Base-by-base conservation (phyloP, 2,888 invertebrate genomes). In the Willowsia nigromaculata region DNA sequence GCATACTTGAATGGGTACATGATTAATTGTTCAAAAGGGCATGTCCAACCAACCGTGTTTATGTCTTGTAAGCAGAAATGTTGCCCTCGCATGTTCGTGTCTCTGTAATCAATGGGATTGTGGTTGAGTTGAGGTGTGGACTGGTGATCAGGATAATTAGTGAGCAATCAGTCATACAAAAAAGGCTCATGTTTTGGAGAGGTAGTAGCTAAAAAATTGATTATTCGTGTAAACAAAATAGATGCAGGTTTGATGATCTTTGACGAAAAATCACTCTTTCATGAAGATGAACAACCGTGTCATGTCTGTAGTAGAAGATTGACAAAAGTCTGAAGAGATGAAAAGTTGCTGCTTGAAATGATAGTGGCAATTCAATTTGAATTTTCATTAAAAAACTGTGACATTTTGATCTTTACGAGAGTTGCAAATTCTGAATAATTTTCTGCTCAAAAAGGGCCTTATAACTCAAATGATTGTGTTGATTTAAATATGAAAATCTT, bases 101-200 rank as follows among this genome's bases (percentile, higher is more conserved):
- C 25, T 74, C 71, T 40, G 47, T 25, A 59, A 59, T 59, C 40
- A 68, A n/a, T n/a, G n/a, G n/a, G n/a, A n/a, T n/a, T n/a, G 68
- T 68, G 33, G 40, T 18, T 7, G 6, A 68, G 30, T 27, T 18
- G 18, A 37, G 68, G 68, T 11, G 68, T 27, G 78, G 33, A 33
- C 56, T 56, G 56, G 30, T 30, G 78, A 80, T 80, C 18, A 80
- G 78, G n/a, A 80, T 80, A 80, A 80, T 80, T 80, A 80, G 78
- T 18, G 56, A 80, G 78, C 78, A 80, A 47, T 74, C 50, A 74
- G 25, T 74, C 50, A 74, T 30, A n/a, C n/a, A 47, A 68, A n/a
- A 15, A 47, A 15, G 33, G 62, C 30, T 13, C 50, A 53, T 3
- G 37, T 37, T 9, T 4, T 37, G 9, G 6, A 18, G 53, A 53